phyloP scores from a whole-genome alignment of 2,888 invertebrate genomes.

The Trichogramma dendrolimi region DNA sequence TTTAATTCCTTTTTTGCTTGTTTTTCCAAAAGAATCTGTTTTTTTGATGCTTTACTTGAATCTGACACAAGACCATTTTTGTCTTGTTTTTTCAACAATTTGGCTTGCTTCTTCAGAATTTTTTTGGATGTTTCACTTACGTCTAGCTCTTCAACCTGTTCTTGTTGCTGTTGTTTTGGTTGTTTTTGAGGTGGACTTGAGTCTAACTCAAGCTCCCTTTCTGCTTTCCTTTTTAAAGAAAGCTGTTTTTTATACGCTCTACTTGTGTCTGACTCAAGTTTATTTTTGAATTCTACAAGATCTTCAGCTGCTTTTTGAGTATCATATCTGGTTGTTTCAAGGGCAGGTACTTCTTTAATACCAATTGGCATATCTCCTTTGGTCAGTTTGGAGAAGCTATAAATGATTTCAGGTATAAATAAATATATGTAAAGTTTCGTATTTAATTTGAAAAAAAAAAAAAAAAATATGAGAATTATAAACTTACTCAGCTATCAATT shows the following conservation, averaged over 20 bases:
- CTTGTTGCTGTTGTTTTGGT: not conserved
- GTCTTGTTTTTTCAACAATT: conserved; percentile 17
- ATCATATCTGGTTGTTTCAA: conserved; percentile 40
- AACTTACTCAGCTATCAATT: conserved; percentile 55
- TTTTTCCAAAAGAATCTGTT: too few relatives aligned
- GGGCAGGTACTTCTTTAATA: conserved; percentile 55
- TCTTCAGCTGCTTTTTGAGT: conserved; percentile 47
- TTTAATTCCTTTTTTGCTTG: too few relatives aligned
- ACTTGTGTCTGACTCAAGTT: conserved; percentile 46
- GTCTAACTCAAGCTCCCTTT: conserved; percentile 26
- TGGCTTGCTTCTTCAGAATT: conserved; percentile 21
- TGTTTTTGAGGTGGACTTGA: not conserved
- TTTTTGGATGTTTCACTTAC: conserved; percentile 19
- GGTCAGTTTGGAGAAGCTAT: conserved; percentile 60
- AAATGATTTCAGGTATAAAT: conserved; percentile 17
- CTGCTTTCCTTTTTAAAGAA: conserved; percentile 18
- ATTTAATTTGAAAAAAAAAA: not conserved
- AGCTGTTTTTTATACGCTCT: conserved; percentile 19
- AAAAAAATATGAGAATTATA: not conserved
- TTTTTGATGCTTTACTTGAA: not conserved
- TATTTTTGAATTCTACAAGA: conserved; percentile 56
- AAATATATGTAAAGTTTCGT: conserved; percentile 14
- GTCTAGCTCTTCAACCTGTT: not conserved
- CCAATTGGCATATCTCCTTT: conserved; percentile 67
- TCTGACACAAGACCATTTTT: conserved; percentile 1